Evolutionary conservation across 2,113 vertebrate genomes (phyloP).

Genomic region (Actinemys pallida): DNA sequence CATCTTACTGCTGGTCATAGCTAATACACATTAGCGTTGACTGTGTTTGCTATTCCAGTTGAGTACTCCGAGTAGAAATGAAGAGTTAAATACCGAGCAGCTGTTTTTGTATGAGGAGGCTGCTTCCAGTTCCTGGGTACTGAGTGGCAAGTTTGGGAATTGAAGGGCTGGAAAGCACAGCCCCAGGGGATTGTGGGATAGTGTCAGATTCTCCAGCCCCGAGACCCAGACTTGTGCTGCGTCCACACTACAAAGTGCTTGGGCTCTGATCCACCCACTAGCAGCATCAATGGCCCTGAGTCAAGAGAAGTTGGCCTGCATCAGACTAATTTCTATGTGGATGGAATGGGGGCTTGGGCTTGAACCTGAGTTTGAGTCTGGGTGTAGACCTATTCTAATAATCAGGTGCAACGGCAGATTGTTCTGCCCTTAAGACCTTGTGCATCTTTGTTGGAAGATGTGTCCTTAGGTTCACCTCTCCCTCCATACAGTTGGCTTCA

Average conservation of each 20-base stretch:
- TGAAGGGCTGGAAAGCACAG: background rate
- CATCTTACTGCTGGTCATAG: background rate
- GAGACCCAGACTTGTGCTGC: background rate
- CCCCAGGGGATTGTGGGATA: background rate
- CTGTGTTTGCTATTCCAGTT: background rate
- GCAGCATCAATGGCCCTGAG: background rate
- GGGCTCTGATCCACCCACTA: background rate
- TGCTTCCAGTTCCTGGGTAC: background rate
- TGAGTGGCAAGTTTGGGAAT: background rate
- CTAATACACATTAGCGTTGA: background rate
- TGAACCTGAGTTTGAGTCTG: background rate
- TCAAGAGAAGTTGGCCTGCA: background rate
- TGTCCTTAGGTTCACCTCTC: background rate
- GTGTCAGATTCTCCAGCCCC: background rate
- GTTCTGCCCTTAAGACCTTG: fast-evolving
- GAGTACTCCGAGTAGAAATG: background rate
- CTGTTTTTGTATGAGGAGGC: background rate
- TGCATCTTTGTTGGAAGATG: background rate
- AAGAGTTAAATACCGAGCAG: background rate
- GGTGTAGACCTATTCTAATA: background rate
- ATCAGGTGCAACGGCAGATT: background rate
- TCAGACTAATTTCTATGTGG: background rate
- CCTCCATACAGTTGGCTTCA: background rate
- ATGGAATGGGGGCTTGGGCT: background rate
- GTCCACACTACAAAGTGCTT: background rate